A percentile compares a stretch with the other conserved stretches of the same genome.
phyloP scores from a whole-genome alignment of 2,797 vertebrate genomes.

The Tapirus indicus region DNA sequence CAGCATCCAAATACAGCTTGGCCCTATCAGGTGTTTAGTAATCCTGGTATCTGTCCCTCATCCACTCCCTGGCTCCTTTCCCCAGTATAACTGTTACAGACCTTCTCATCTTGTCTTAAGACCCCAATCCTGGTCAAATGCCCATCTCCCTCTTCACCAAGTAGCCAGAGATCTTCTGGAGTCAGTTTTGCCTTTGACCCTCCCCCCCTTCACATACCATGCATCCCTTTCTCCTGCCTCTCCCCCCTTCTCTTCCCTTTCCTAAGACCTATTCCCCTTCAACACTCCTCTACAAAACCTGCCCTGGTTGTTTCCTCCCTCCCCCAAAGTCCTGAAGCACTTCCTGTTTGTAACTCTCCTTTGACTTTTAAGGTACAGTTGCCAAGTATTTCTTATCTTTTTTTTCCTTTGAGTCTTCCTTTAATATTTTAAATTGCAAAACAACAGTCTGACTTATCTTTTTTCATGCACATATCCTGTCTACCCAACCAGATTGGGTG shows the following conservation, averaged over 20 bases:
- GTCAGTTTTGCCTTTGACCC: neutral
- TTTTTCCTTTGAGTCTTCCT: neutral
- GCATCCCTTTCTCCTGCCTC: neutral
- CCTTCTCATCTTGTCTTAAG: neutral
- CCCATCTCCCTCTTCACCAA: neutral
- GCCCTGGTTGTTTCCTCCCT: neutral
- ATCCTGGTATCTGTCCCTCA: neutral
- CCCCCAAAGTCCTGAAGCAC: neutral
- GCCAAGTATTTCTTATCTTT: slow-evolving; percentile 13
- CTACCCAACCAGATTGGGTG: slow-evolving; percentile 62
- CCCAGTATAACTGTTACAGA: neutral
- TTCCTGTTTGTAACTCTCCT: neutral
- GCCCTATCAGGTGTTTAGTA: neutral
- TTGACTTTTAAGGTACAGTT: neutral
- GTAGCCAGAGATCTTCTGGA: neutral
- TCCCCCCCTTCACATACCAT: neutral
- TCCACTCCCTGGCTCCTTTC: neutral
- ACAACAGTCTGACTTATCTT: slow-evolving; percentile 49
- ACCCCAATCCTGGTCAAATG: neutral
- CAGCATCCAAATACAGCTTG: neutral
- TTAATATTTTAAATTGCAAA: slow-evolving; percentile 60
- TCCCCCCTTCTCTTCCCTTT: neutral
- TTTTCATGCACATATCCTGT: slow-evolving; percentile 33
- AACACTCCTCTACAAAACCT: neutral
- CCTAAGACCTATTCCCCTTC: neutral